These are phyloP conservation scores for Anoplopoma fimbria DNA, from an alignment of 2,113 vertebrate species.

Conservation along the genomic window DNA sequence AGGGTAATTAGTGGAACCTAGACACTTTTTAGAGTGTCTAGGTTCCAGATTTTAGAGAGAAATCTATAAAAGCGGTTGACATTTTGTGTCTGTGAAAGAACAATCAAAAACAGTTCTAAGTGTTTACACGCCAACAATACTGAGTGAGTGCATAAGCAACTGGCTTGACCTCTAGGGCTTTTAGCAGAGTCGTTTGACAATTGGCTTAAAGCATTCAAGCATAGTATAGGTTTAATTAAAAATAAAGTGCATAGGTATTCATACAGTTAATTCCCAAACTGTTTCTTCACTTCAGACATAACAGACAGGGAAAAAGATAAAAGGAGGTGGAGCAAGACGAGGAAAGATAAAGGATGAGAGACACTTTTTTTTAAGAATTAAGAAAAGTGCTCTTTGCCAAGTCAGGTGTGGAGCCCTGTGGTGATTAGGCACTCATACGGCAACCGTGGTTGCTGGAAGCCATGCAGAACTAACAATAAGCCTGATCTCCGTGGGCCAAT, in stretches of 20 bases:
- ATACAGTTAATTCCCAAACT: conserved; percentile 44
- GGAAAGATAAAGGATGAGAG: conserved; percentile 50
- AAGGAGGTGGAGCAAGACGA: conserved; percentile 34
- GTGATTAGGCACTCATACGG: conserved; percentile 82
- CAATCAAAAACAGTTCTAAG: conserved; percentile 10
- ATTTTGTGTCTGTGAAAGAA: conserved; percentile 28
- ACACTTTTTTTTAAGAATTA: conserved; percentile 51
- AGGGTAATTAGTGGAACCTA: conserved; percentile 21
- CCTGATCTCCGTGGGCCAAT: conserved; percentile 84
- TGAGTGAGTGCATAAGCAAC: conserved; percentile 16
- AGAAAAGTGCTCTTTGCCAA: conserved; percentile 79
- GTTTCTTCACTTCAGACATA: conserved; percentile 50
- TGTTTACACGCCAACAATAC: conserved; percentile 37
- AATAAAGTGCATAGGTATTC: conserved; percentile 63
- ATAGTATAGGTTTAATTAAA: conserved; percentile 58
- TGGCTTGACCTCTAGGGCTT: conserved; percentile 38
- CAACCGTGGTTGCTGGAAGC: conserved; percentile 78
- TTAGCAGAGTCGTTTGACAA: conserved; percentile 43
- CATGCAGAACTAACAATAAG: conserved; percentile 85
- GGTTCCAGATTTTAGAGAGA: no score
- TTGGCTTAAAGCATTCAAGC: conserved; percentile 52
- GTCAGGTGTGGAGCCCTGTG: conserved; percentile 82
- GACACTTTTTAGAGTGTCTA: conserved; percentile 1
- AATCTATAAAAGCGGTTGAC: conserved; percentile 24
- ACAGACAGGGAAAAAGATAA: conserved; percentile 36